Evolutionary conservation across 2,113 vertebrate genomes (phyloP).

Genomic region (Heliornis fulica): DNA sequence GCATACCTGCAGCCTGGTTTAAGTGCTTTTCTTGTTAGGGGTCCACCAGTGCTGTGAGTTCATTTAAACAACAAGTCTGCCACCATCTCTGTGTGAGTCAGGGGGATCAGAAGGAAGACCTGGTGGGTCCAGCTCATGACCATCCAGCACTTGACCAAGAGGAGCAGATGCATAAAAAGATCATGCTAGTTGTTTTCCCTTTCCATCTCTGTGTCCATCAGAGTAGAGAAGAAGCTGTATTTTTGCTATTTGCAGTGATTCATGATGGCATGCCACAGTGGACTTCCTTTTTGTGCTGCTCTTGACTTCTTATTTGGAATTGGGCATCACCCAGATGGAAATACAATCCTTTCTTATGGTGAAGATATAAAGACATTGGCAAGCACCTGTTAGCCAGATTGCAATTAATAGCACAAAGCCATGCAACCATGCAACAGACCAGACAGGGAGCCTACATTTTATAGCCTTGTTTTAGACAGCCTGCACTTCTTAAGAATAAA

Average conservation of each 20-base stretch:
- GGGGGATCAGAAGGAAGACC: neutral
- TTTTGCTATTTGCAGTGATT: neutral
- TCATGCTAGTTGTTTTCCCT: neutral
- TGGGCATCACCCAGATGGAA: conserved; percentile 21
- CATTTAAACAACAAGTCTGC: neutral
- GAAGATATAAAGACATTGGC: conserved; percentile 47
- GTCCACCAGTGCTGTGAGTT: neutral
- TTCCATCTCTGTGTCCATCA: neutral
- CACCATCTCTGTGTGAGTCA: neutral
- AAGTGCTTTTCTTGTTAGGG: neutral
- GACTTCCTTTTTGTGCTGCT: neutral
- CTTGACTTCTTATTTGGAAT: neutral
- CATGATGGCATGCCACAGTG: neutral
- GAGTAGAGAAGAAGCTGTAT: neutral
- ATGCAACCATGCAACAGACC: conserved; percentile 31
- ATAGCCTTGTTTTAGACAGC: conserved; percentile 61
- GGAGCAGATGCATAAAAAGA: neutral
- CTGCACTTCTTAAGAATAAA: conserved; percentile 51
- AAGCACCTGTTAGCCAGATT: conserved; percentile 70
- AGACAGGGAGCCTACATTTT: conserved; percentile 59
- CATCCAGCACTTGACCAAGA: neutral
- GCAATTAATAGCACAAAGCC: conserved; percentile 60
- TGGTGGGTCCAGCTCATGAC: neutral
- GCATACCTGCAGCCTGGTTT: rapidly evolving
- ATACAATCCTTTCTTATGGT: conserved; percentile 27